A percentile compares a stretch with the other conserved stretches of the same genome.
Conservation (phyloP, 2,888 invertebrate species). For the Lasioglossum vierecki region DNA sequence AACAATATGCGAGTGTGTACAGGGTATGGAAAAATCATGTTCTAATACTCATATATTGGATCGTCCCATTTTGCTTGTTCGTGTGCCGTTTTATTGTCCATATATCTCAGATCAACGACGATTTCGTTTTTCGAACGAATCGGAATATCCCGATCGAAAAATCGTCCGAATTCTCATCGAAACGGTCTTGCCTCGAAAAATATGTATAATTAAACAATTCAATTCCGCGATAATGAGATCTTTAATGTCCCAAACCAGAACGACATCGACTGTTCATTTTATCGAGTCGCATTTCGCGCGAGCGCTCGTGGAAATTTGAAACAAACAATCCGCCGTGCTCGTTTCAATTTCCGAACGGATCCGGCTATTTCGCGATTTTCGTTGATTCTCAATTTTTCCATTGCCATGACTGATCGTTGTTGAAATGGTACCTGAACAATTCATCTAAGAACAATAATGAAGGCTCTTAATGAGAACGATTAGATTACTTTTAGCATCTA, state of each 20-base stretch:
- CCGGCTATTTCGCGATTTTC: background rate
- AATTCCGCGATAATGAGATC: background rate
- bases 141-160: background rate
- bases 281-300: background rate
- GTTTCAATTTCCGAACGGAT: conserved; percentile 1
- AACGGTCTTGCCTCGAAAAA: background rate
- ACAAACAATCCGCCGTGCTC: background rate
- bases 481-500: background rate
- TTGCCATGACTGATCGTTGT: background rate
- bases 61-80: too few species aligned
- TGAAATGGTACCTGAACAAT: background rate
- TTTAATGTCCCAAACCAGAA: background rate
- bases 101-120: background rate
- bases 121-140: background rate
- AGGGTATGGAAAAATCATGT: background rate
- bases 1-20: background rate
- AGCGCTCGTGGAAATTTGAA: background rate
- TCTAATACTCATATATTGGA: too few species aligned
- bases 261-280: background rate
- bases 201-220: conserved; percentile 20
- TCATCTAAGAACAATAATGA: background rate
- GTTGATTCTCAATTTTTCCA: background rate
- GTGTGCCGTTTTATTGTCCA: too few species aligned
- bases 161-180: background rate
- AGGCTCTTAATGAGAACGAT: background rate